These are phyloP conservation scores for Misgurnus anguillicaudatus DNA, from an alignment of 2,113 vertebrate species.

Conservation along the genomic window DNA sequence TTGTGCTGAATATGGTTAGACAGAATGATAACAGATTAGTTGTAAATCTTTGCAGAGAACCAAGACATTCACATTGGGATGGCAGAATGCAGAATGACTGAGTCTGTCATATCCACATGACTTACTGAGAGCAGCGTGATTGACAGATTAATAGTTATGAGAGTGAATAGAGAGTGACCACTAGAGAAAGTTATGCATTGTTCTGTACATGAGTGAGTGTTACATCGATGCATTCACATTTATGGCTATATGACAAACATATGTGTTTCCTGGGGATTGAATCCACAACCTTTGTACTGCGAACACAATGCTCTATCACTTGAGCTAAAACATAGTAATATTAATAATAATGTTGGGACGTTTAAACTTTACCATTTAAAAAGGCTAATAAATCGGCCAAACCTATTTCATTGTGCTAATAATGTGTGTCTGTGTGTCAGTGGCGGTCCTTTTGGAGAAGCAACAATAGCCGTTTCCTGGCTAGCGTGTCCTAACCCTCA, in stretches of 20 bases:
- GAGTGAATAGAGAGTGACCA: neutral
- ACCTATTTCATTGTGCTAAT: no score
- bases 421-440: constrained; percentile 22
- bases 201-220: constrained; percentile 26
- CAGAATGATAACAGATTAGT: constrained; percentile 23
- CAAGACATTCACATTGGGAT: constrained; percentile 31
- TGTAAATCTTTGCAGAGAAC: constrained; percentile 41
- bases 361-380: no score
- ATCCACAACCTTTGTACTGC: no score
- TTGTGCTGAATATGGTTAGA: constrained; percentile 30
- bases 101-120: neutral
- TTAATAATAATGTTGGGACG: no score
- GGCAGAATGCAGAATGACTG: constrained; percentile 11
- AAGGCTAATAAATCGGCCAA: no score
- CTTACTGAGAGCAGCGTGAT: neutral
- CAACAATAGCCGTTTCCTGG: constrained; percentile 72
- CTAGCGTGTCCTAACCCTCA: constrained; percentile 68
- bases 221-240: no score
- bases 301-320: no score
- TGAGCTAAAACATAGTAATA: no score
- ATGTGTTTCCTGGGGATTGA: no score
- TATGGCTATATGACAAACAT: no score
- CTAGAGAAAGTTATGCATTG: constrained; percentile 1
- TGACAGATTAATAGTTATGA: constrained; percentile 28
- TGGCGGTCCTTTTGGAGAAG: constrained; percentile 34